phyloP scores from a whole-genome alignment of 2,113 vertebrate genomes.

The Dasyurus viverrinus region DNA sequence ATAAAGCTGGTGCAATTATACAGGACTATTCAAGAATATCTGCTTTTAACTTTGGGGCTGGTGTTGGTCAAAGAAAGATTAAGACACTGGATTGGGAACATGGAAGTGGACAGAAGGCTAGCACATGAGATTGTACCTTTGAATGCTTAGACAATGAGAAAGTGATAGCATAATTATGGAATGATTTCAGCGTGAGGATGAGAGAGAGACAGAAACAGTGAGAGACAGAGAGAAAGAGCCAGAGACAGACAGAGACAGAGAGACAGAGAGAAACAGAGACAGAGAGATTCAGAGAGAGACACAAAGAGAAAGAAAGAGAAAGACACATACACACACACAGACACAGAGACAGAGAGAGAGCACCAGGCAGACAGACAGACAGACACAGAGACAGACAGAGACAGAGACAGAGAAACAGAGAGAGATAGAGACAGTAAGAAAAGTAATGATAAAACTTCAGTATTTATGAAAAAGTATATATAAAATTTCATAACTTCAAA shows the following conservation, averaged over 20 bases:
- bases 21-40: neutral
- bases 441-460: neutral
- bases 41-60: neutral
- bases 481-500: too few species aligned
- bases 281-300: neutral
- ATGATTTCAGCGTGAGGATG: neutral
- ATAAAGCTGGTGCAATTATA: neutral
- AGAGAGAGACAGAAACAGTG: neutral
- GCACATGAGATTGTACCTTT: neutral
- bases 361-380: accelerated
- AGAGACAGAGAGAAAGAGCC: neutral
- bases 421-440: neutral
- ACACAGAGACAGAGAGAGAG: neutral
- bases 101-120: neutral
- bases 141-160: neutral
- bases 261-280: too few species aligned
- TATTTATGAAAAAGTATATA: too few species aligned
- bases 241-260: neutral
- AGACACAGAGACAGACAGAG: too few species aligned
- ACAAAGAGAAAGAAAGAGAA: too few species aligned
- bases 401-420: too few species aligned
- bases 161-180: neutral
- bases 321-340: too few species aligned
- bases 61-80: neutral
- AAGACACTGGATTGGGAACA: neutral